These are phyloP conservation scores for Lordiphosa fenestrarum DNA, from an alignment of 2,888 invertebrate genomes.

Conservation along the genomic window DNA sequence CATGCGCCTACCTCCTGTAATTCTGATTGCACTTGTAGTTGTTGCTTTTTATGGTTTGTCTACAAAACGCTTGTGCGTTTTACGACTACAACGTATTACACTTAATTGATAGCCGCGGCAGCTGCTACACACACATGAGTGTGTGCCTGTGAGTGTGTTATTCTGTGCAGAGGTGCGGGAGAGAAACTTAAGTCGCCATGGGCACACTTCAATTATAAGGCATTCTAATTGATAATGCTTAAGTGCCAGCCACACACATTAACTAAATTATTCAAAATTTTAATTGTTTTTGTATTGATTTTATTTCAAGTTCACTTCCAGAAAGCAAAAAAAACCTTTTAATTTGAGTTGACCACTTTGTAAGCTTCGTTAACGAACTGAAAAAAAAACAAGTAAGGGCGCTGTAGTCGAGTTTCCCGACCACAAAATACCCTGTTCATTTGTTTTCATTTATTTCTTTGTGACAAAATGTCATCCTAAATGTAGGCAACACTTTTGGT, in stretches of 20 bases:
- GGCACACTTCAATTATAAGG: not conserved
- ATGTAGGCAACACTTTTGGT: no score
- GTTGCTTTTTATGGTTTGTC: slow-evolving; percentile 40
- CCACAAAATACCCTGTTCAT: no score
- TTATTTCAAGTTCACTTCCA: slow-evolving; percentile 35
- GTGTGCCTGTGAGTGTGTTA: not conserved
- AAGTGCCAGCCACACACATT: slow-evolving; percentile 12
- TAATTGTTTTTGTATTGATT: slow-evolving; percentile 23
- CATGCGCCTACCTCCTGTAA: slow-evolving; percentile 35
- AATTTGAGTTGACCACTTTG: slow-evolving; percentile 35
- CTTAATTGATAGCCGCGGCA: slow-evolving; percentile 56
- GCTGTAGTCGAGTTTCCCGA: no score
- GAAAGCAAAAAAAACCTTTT: slow-evolving; percentile 34
- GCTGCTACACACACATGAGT: slow-evolving; percentile 26
- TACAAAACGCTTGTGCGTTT: slow-evolving; percentile 31
- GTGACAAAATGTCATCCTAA: no score
- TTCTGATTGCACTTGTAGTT: slow-evolving; percentile 47
- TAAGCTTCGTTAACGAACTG: slow-evolving; percentile 17
- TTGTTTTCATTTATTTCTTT: no score
- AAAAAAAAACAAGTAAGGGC: no score
- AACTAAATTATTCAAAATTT: slow-evolving; percentile 24
- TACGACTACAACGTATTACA: slow-evolving; percentile 56
- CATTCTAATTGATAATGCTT: slow-evolving; percentile 1
- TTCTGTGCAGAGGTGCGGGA: not conserved
- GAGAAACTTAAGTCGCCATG: slow-evolving; percentile 27